phyloP scores from a whole-genome alignment of 2,888 invertebrate species.

The Marronus borbonicus region DNA sequence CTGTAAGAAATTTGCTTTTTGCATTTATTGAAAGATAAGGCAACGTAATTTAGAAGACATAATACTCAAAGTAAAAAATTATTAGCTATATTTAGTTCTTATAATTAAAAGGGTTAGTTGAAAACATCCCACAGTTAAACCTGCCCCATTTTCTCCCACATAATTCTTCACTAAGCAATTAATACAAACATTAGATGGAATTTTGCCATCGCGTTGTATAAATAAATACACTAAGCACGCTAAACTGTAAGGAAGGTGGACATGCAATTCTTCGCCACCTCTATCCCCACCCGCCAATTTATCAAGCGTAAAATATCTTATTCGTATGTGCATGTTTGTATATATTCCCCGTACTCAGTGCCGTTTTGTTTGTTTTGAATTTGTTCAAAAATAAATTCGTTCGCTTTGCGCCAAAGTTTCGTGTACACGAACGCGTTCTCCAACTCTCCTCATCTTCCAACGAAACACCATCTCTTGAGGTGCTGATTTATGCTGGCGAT shows the following conservation, averaged over 20 bases:
- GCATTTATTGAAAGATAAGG: no score
- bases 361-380: constrained; percentile 41
- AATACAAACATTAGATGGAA: constrained; percentile 9
- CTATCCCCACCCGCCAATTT: constrained; percentile 17
- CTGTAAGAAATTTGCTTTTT: no score
- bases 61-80: no score
- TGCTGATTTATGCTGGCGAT: constrained; percentile 44
- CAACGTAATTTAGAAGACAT: no score
- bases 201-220: constrained; percentile 29
- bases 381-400: constrained; percentile 44
- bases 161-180: background rate
- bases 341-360: constrained; percentile 2
- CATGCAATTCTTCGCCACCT: constrained; percentile 21
- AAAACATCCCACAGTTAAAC: no score
- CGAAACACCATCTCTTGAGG: constrained; percentile 18
- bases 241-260: constrained; percentile 18
- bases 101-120: no score
- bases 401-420: constrained; percentile 13
- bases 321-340: constrained; percentile 7
- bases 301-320: constrained; percentile 37
- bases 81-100: no score
- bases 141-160: background rate
- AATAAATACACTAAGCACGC: constrained; percentile 9
- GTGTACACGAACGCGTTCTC: constrained; percentile 22
- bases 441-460: constrained; percentile 7